Evolutionary conservation across 1,140 invertebrate genomes (phyloP).

Genomic region (Hypsibius dujardini): DNA sequence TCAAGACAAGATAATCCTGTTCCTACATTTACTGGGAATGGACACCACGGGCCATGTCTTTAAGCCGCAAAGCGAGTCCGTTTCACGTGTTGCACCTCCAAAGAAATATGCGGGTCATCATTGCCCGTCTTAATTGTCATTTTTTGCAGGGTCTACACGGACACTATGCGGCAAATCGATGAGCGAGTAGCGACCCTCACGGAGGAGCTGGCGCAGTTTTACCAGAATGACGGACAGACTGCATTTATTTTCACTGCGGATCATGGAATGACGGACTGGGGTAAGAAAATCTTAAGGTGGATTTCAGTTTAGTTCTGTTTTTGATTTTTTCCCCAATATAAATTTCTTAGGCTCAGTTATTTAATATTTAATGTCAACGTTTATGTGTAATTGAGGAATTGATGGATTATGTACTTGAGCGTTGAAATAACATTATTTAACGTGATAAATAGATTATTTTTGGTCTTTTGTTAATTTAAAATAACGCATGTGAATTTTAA

Average conservation of each 20-base stretch:
- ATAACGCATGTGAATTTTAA: no score
- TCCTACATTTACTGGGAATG: conserved; percentile 78
- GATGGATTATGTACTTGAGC: no score
- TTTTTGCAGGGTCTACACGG: conserved; percentile 53
- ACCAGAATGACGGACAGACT: conserved; percentile 52
- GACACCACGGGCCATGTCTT: conserved; percentile 83
- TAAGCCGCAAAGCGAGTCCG: conserved; percentile 70
- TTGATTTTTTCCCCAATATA: not conserved
- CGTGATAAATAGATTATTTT: no score
- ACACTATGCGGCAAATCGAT: conserved; percentile 64
- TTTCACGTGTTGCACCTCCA: no score
- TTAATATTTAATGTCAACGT: no score
- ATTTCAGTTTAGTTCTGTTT: not conserved
- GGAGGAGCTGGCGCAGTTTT: conserved; percentile 50
- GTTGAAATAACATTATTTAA: no score
- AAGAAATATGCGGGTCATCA: no score
- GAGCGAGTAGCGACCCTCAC: conserved; percentile 51
- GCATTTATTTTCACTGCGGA: conserved; percentile 82
- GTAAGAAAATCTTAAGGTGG: conserved; percentile 31
- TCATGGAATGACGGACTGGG: conserved; percentile 96
- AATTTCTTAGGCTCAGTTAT: not conserved
- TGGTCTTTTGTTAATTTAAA: no score
- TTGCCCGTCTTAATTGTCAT: no score
- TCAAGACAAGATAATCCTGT: conserved; percentile 55
- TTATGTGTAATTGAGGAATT: no score